A percentile compares a stretch with the other conserved stretches of the same genome.
These are phyloP conservation scores for Echeneis naucrates DNA, from an alignment of 2,797 vertebrate genomes.

Conservation along the genomic window DNA sequence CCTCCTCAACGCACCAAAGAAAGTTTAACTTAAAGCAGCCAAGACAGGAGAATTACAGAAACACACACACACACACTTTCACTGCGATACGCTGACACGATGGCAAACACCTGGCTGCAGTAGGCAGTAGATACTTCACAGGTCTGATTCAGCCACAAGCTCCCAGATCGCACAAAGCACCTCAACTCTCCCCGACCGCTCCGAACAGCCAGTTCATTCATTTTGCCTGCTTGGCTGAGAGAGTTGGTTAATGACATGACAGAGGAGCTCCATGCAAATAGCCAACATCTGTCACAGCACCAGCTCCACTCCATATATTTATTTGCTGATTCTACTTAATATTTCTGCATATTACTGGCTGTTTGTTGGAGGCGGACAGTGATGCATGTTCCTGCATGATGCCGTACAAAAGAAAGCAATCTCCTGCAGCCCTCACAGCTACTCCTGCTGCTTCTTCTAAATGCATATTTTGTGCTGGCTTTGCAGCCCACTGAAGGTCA, in stretches of 20 bases:
- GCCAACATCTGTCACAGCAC: conserved; percentile 81
- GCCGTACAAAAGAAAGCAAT: conserved; percentile 86
- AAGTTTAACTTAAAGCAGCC: conserved; percentile 31
- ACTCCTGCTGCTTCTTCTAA: conserved; percentile 82
- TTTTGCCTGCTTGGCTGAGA: conserved; percentile 71
- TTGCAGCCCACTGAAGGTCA: conserved; percentile 87
- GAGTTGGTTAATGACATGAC: conserved; percentile 81
- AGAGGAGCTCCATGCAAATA: conserved; percentile 81
- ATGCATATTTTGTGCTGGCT: conserved; percentile 89
- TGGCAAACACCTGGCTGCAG: conserved; percentile 47
- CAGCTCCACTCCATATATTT: conserved; percentile 80
- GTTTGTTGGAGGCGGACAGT: conserved; percentile 85
- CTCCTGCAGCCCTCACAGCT: conserved; percentile 75
- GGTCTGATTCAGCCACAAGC: conserved; percentile 20
- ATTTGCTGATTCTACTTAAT: conserved; percentile 88
- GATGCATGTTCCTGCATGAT: conserved; percentile 85
- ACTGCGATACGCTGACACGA: neutral
- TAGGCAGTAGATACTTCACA: conserved; percentile 19
- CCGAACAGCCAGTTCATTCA: conserved; percentile 62
- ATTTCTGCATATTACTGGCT: conserved; percentile 85
- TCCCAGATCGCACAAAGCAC: conserved; percentile 43
- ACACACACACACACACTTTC: conserved; percentile 20
- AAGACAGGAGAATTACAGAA: conserved; percentile 44
- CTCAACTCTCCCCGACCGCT: conserved; percentile 35
- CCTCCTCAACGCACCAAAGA: conserved; percentile 1